Conservation (phyloP, 2,113 vertebrate genomes). For the Podilymbus podiceps region DNA sequence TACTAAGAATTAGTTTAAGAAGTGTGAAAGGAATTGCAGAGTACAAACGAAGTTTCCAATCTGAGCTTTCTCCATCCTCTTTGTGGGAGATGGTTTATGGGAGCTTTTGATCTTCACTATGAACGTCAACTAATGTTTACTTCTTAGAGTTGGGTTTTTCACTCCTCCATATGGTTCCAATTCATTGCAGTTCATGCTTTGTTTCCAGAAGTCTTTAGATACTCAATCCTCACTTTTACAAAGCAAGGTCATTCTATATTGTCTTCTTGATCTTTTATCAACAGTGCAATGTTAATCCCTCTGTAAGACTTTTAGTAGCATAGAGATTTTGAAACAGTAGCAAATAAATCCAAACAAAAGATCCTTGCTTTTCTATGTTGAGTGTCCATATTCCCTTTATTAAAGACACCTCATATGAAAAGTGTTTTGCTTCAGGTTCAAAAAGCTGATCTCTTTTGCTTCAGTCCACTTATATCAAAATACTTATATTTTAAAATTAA, state of each 20-base stretch:
- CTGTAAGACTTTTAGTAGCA: not conserved
- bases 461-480: not conserved
- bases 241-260: slow-evolving; percentile 17
- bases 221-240: slow-evolving; percentile 21
- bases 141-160: slow-evolving; percentile 19
- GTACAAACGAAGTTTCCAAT: not conserved
- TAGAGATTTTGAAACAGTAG: slow-evolving; percentile 5
- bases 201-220: slow-evolving; percentile 46
- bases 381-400: not conserved
- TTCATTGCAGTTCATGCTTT: slow-evolving; percentile 47
- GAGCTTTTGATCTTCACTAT: slow-evolving; percentile 53
- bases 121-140: slow-evolving; percentile 37
- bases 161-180: slow-evolving; percentile 50
- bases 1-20: not conserved
- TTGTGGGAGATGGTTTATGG: slow-evolving; percentile 38
- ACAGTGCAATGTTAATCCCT: not conserved
- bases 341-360: not conserved
- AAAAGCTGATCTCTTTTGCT: not conserved
- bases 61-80: not conserved
- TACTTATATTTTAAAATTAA: not conserved
- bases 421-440: not conserved
- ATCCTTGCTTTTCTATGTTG: not conserved
- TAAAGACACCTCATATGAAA: not conserved
- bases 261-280: slow-evolving; percentile 50
- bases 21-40: not conserved